phyloP scores from a whole-genome alignment of 2,888 invertebrate genomes.

The Metellina segmentata region DNA sequence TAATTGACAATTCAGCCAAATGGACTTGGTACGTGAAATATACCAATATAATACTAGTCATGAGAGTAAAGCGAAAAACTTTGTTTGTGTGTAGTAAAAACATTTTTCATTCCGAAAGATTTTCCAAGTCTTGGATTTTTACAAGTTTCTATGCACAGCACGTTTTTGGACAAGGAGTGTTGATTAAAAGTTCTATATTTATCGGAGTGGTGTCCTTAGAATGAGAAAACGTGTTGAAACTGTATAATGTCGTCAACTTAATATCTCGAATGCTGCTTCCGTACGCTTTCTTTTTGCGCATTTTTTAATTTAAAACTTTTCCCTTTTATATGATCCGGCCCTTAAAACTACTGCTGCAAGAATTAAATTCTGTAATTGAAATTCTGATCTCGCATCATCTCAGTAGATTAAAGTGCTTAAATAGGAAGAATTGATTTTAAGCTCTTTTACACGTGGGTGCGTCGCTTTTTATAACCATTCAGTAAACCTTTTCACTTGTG shows the following conservation, averaged over 20 bases:
- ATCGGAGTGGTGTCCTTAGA: constrained; percentile 26
- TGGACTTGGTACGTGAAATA: neutral
- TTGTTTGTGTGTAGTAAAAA: constrained; percentile 8
- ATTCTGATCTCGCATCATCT: constrained; percentile 45
- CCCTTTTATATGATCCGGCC: constrained; percentile 10
- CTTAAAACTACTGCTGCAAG: neutral
- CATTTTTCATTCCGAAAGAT: constrained; percentile 35
- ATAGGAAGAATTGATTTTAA: constrained; percentile 40
- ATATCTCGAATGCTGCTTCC: constrained; percentile 28
- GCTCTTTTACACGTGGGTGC: constrained; percentile 10
- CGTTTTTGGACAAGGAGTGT: constrained; percentile 51
- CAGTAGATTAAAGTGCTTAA: constrained; percentile 55
- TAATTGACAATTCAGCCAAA: too few species aligned
- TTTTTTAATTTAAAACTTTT: constrained; percentile 60
- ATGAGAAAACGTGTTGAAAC: constrained; percentile 53
- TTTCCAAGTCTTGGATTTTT: constrained; percentile 40
- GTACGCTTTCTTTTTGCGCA: constrained; percentile 5
- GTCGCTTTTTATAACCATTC: constrained; percentile 17
- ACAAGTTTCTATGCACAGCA: constrained; percentile 43
- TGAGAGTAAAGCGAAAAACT: neutral
- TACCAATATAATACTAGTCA: neutral
- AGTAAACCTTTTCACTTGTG: constrained; percentile 15
- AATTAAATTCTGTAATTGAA: constrained; percentile 63
- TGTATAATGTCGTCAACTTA: constrained; percentile 47
- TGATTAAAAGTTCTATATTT: constrained; percentile 72